Evolutionary conservation across 2,797 vertebrate species (phyloP), one percentile per base, ranked within the genome.

Genomic region (Knipowitschia caucasica): DNA sequence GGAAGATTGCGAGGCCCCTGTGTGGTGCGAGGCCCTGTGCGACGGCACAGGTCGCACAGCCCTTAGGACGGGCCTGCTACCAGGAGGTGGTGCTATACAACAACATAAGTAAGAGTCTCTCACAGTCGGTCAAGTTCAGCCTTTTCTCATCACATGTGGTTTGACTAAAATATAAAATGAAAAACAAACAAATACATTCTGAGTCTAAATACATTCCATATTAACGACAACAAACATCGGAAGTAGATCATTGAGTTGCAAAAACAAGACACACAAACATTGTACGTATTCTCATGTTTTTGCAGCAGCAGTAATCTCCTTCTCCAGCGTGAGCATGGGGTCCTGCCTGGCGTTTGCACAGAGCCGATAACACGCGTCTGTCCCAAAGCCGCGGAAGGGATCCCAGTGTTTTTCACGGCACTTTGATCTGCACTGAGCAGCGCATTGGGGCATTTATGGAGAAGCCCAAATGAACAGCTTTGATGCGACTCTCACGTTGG

Each of bases 351-450:
- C n/a, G 55, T 75, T 78, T 82, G 78, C 52, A 74, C 60, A 69
- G 70, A 55, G 64, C 73, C 59, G 61, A 78, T 84, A 75, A 78
- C 77, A 54, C 64, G 23, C 61, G 54, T 42, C 43, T 7, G 30
- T 73, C 73, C 71, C 65, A 20, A 25, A 15, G 59, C 45, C 18
- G 64, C 46, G 7, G 65, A 63, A 56, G 64, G 67, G 61, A 75
- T 82, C 78, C 66, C 36, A 26, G 53, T 55, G 42, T 54, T 46
- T 85, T 82, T 71, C 58, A 61, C 35, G 27, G 21, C 27, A 69
- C 83, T 87, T 86, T 83, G 86, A 86, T 86, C 83, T 71, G 40
- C 21, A 3, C 56, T 67, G 73, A 83, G 74, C 36, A 54, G 71
- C 77, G 73, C 78, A 68, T 74, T 45, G 18, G 63, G 75, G 66